Percentiles rank a stretch among this genome's conserved stretches.
Evolutionary conservation across 2,113 vertebrate species (phyloP).

Genomic region (Megatriorchis doriae): DNA sequence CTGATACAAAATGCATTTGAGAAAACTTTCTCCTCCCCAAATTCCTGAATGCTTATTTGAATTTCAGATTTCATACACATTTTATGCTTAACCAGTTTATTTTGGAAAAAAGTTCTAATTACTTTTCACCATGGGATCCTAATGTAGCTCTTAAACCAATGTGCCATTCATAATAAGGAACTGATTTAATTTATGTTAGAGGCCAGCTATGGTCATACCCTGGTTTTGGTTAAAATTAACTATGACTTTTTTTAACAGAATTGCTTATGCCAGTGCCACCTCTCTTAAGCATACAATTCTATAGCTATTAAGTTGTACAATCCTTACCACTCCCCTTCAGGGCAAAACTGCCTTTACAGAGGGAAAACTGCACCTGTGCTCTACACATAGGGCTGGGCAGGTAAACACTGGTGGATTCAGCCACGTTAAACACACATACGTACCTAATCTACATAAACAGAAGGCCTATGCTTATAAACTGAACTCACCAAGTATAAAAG

Average conservation of each 20-base stretch:
- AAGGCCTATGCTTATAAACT: not conserved
- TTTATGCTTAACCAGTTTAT: not conserved
- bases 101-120: not conserved
- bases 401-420: not conserved
- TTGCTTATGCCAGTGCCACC: not conserved
- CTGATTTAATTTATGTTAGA: not conserved
- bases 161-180: not conserved
- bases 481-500: not conserved
- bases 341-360: not conserved
- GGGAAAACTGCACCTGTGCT: not conserved
- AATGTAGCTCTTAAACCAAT: not conserved
- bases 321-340: not conserved
- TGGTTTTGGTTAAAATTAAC: not conserved
- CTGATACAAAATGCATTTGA: not conserved
- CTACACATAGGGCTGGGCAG: accelerated
- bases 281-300: not conserved
- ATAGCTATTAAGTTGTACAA: not conserved
- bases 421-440: accelerated
- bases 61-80: not conserved
- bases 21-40: not conserved
- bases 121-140: not conserved
- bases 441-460: not conserved
- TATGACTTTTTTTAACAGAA: not conserved
- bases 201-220: not conserved
- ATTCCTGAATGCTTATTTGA: not conserved